A percentile compares a stretch with the other conserved stretches of the same genome.
Conservation (phyloP, 35 echinoderm and acorn worm species). For the Holothuria glaberrima region DNA sequence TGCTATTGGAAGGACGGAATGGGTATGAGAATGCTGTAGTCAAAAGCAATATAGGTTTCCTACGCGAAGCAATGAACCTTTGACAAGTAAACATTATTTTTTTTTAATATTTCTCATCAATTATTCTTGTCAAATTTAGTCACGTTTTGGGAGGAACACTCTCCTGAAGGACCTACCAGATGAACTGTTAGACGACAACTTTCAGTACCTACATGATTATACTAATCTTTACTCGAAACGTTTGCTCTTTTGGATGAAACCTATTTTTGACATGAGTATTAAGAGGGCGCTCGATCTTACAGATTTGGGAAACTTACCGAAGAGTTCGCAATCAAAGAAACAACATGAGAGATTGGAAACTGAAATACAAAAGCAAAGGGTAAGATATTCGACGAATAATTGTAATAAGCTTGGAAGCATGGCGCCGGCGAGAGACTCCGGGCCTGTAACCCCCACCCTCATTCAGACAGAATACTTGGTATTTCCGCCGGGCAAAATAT, state of each 20-base stretch:
- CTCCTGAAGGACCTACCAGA: slow-evolving; percentile 33
- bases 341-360: neutral
- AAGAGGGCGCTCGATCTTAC: neutral
- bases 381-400: neutral
- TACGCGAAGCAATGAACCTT: too few species aligned
- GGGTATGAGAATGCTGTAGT: too few species aligned
- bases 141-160: slow-evolving; percentile 10
- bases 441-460: too few species aligned
- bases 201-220: neutral
- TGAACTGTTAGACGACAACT: neutral
- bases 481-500: too few species aligned
- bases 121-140: neutral
- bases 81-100: too few species aligned
- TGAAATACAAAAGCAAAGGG: slow-evolving; percentile 29
- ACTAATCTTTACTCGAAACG: neutral
- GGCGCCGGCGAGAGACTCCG: too few species aligned
- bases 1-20: too few species aligned
- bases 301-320: slow-evolving; percentile 2
- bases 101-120: neutral
- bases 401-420: too few species aligned
- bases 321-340: neutral
- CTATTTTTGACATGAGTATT: neutral
- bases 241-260: neutral
- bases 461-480: too few species aligned
- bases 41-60: too few species aligned